Base-by-base conservation (phyloP, 2,797 vertebrate genomes). In the Oreochromis mossambicus region DNA sequence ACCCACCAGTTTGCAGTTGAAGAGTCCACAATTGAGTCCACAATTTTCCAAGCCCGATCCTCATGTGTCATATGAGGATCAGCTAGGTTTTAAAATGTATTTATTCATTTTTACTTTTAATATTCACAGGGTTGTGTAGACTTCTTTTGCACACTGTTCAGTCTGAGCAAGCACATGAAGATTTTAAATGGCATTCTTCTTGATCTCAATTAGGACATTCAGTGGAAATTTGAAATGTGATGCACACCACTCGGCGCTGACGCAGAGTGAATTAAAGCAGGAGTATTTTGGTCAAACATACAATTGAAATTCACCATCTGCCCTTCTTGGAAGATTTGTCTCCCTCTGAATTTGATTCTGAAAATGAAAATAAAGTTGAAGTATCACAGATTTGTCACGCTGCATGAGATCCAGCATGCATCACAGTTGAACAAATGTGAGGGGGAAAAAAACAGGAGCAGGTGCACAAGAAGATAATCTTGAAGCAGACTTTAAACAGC, bases 211-310 rank as follows among this genome's bases (percentile, higher is more conserved):
- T 1, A 61, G 3, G 34, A 66, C 32, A 41, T 66, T 66, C 4
- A 66, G 34, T 66, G 61, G 61, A 41, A 38, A 66, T 38, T 38
- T 46, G 66, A 70, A 46, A 70, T 1, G 41, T 2, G 41, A 4
- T 29, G 66, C 6, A 26, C 5, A 41, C 8, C 8, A 70, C 8
- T 26, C 13, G 0, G 19, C 2, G 19, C 50, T 51, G 50, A n/a
- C 19, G 21, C 19, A 50, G 7, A 50, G 17, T n/a, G 50, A 8
- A n/a, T 51, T 51, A 51, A 19, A 19, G 5, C 50, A 51, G 50
- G 13, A 11, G 66, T 29, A 11, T 48, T 73, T 70, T 46, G 66
- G 8, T 17, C 14, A 73, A 26, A 29, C 14, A 73, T 14, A 7
- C 24, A 46, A 73, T 0, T 26, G 38, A 17, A 46, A 73, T 46